These are phyloP conservation scores for Ichneumon xanthorius DNA, from an alignment of 2,888 invertebrate species.

Conservation along the genomic window DNA sequence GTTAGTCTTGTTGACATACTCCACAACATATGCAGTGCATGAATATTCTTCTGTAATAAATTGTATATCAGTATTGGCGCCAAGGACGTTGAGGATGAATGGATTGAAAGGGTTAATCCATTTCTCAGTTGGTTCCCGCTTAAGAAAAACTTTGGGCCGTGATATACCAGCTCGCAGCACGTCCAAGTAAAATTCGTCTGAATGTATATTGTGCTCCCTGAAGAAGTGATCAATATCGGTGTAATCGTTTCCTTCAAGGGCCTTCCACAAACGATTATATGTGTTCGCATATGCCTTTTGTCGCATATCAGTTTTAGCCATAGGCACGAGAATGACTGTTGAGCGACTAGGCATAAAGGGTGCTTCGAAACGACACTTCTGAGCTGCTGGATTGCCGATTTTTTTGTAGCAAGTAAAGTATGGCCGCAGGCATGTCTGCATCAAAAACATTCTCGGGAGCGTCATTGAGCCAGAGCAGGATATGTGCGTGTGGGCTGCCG, in stretches of 20 bases:
- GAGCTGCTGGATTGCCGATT: slow-evolving; percentile 43
- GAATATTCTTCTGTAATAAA: slow-evolving; percentile 69
- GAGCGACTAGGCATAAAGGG: slow-evolving; percentile 75
- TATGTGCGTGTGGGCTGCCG: slow-evolving; percentile 82
- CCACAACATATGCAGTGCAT: slow-evolving; percentile 64
- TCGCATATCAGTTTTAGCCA: slow-evolving; percentile 59
- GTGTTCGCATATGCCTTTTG: slow-evolving; percentile 24
- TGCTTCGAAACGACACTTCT: slow-evolving; percentile 76
- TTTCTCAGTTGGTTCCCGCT: slow-evolving; percentile 55
- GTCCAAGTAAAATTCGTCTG: slow-evolving; percentile 63
- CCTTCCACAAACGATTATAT: slow-evolving; percentile 41
- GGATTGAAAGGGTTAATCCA: slow-evolving; percentile 66
- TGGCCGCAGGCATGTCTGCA: slow-evolving; percentile 66
- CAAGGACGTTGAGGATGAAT: slow-evolving; percentile 56
- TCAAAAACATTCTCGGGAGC: slow-evolving; percentile 72
- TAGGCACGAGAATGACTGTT: slow-evolving; percentile 72
- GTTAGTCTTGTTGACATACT: slow-evolving; percentile 69
- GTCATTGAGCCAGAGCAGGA: slow-evolving; percentile 82
- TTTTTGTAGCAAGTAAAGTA: slow-evolving; percentile 74
- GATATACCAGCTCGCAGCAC: slow-evolving; percentile 67
- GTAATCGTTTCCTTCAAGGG: slow-evolving; percentile 42
- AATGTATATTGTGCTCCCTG: slow-evolving; percentile 14
- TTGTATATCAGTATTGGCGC: slow-evolving; percentile 70
- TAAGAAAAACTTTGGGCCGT: slow-evolving; percentile 57
- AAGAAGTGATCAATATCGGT: slow-evolving; percentile 29